These are phyloP conservation scores for Seriola rivoliana DNA, from an alignment of 2,113 vertebrate species.

Conservation along the genomic window DNA sequence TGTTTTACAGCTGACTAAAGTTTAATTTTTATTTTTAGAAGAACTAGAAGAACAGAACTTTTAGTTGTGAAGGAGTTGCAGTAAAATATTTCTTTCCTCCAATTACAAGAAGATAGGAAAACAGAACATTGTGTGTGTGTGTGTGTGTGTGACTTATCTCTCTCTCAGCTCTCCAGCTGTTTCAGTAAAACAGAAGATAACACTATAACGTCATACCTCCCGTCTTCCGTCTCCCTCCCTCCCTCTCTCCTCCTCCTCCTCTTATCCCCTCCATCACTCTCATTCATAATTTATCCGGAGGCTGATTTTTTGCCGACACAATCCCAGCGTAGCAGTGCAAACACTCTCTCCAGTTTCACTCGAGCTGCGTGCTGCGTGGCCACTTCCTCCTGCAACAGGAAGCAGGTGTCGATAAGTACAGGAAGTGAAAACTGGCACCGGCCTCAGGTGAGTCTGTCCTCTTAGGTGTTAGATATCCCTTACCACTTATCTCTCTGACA, in stretches of 20 bases:
- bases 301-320: conserved; percentile 83
- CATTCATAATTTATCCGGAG: conserved; percentile 88
- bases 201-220: conserved; percentile 67
- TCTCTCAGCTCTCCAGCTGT: conserved; percentile 76
- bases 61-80: too few species aligned
- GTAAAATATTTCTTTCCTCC: neutral
- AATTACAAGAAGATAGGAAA: neutral
- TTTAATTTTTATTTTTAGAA: neutral
- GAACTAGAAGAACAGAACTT: neutral
- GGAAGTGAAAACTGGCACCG: conserved; percentile 83
- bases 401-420: conserved; percentile 84
- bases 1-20: neutral
- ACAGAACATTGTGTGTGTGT: conserved; percentile 11
- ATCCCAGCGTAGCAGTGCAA: conserved; percentile 69
- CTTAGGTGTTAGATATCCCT: conserved; percentile 80
- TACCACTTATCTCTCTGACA: conserved; percentile 45
- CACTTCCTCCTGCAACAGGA: conserved; percentile 84
- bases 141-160: conserved; percentile 55
- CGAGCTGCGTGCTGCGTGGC: conserved; percentile 76
- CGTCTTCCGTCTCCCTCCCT: conserved; percentile 11
- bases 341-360: conserved; percentile 78
- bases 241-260: conserved; percentile 41
- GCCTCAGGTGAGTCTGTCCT: conserved; percentile 81
- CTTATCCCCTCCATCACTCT: conserved; percentile 81
- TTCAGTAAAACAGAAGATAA: conserved; percentile 81